These are phyloP conservation scores for Sthenelais limicola DNA, from an alignment of 2,888 invertebrate species.

Conservation along the genomic window DNA sequence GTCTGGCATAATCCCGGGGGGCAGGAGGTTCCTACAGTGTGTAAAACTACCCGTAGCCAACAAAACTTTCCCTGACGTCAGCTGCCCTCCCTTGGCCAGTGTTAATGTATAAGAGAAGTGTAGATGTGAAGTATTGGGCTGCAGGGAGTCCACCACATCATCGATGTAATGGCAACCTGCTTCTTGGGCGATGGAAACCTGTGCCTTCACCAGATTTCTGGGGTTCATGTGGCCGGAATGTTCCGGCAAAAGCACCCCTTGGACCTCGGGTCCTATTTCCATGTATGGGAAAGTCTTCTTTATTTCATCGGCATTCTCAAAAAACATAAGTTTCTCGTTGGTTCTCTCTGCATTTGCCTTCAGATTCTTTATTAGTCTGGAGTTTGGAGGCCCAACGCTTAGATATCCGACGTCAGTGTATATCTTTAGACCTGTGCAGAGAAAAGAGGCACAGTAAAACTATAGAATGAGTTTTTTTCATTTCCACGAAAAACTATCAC, in stretches of 20 bases:
- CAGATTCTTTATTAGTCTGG: neutral
- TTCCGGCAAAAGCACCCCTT: neutral
- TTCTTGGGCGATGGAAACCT: slow-evolving; percentile 7
- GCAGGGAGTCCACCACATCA: slow-evolving; percentile 6
- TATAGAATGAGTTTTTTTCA: too few species aligned
- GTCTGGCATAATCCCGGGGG: neutral
- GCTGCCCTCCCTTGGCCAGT: neutral
- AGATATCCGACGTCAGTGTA: neutral
- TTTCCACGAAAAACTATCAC: too few species aligned
- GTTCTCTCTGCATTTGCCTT: neutral
- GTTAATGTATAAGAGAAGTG: neutral
- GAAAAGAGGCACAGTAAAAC: too few species aligned
- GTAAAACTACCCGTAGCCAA: slow-evolving; percentile 25
- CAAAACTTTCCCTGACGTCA: slow-evolving; percentile 14
- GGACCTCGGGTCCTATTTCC: neutral
- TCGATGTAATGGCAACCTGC: neutral
- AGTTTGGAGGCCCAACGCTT: neutral
- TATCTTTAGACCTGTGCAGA: neutral
- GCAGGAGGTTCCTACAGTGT: slow-evolving; percentile 12
- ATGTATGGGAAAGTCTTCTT: slow-evolving; percentile 1
- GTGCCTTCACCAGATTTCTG: slow-evolving; percentile 1
- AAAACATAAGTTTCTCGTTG: neutral
- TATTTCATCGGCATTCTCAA: neutral
- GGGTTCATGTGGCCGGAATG: slow-evolving; percentile 27
- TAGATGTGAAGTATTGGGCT: neutral